Base-by-base conservation (phyloP, 2,113 vertebrate species). In the Mustela nigripes region DNA sequence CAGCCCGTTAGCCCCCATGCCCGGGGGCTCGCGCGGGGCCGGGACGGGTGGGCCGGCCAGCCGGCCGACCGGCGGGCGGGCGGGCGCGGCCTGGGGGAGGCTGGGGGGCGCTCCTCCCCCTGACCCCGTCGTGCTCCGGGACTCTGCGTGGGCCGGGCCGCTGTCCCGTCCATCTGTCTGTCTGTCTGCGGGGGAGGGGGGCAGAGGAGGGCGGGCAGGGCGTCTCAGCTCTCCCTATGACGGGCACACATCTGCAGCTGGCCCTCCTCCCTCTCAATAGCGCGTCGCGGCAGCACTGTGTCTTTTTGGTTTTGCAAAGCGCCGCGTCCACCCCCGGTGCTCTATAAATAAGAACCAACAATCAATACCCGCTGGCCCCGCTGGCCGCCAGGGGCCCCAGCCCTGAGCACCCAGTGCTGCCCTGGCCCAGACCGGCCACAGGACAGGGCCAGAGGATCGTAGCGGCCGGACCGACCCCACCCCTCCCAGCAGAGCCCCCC, bases 221-320 rank as follows among this genome's bases (percentile, higher is more conserved):
- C 97, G 97, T 98, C 98, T 98, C 98, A 98, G 98, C 98, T 98
- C 97, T 98, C 98, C 98, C 98, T 98, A 98, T 98, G 98, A 36
- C 98, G 98, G 97, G 98, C 97, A 96, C 98, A 98, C 98, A 98
- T 98, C 98, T 98, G 97, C 97, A 98, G 97, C 98, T 95, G 97
- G 97, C 98, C 98, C 98, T 98, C 98, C 98, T 98, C 98, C 98
- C 98, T 98, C 97, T 98, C 98, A 97, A 97, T 85, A 98, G 98
- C 98, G 95, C 98, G 97, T 98, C 97, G 98, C 96, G 98, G 98
- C 97, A 98, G 98, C 98, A 98, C 98, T 92, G 98, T 98, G 98
- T 98, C 98, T 98, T 98, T 98, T 98, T 98, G 98, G 97, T 98
- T 98, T 98, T 98, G 98, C 98, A 98, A 98, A 98, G 98, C 97